Evolutionary conservation across 2,797 vertebrate genomes (phyloP), one percentile per base, ranked within the genome.

Genomic region (Megaceryle alcyon): DNA sequence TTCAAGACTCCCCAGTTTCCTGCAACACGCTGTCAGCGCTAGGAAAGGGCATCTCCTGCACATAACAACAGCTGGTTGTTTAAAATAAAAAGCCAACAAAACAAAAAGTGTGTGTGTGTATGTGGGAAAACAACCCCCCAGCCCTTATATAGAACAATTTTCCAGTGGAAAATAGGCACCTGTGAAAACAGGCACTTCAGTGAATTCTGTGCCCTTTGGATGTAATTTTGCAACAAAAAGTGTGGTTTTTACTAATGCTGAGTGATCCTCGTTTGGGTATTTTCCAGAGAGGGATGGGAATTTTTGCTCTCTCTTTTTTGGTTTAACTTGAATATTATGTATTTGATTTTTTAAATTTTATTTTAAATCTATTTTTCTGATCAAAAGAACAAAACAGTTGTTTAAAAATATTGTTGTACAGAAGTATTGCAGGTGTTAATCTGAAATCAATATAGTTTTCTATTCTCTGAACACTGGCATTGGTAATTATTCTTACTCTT

Each of bases 1-100:
- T 95, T 91, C 60, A 80, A 87, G 89, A 66, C 23, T 31, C 46
- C 79, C 49, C 29, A 43, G 54, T 92, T 94, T 92, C 92, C 68
- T 95, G 75, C 64, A 71, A 5, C 22, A 16, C 0, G 4, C 70
- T 92, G 56, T 82, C 64, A 29, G 41, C 37, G 31, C 44, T 83
- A 33, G 57, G 69, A 61, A 71, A 88, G 91, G 44, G 54, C 72
- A 44, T 68, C 78, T 87, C 75, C 63, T 68, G 19, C 61, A 64
- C 61, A 12, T 51, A 26, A 81, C 44, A 88, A 53, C 86, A 85
- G 69, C 93, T 92, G 93, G 17, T 41, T 72, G 51, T 35, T 87
- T n/a, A 10, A 73, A 48, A 35, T 49, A 70, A 51, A 18, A 35
- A 68, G 14, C n/a, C 54, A 33, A 33, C 18, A 31, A 31, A 56